Percentiles rank a stretch among this genome's conserved stretches.
Evolutionary conservation across 2,797 vertebrate species (phyloP).

Genomic region (Dermochelys coriacea): DNA sequence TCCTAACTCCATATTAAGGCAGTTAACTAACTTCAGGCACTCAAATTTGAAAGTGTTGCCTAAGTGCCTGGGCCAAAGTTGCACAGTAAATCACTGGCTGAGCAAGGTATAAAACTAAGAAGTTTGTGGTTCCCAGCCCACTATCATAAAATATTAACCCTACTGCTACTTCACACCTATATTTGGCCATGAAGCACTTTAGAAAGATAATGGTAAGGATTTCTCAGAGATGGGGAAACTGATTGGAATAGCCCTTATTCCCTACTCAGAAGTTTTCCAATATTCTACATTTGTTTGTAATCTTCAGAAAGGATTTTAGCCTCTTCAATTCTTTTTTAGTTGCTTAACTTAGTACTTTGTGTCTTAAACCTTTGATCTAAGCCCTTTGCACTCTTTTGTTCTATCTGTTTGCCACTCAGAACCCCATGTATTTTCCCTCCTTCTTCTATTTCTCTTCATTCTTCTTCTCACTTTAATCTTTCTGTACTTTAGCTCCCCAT

Average conservation of each 20-base stretch:
- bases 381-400: not conserved
- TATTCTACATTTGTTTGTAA: not conserved
- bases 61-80: not conserved
- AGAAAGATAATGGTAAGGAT: not conserved
- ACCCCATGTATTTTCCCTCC: not conserved
- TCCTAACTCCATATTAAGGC: too few relatives aligned
- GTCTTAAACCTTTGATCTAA: not conserved
- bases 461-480: not conserved
- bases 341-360: not conserved
- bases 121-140: not conserved
- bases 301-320: not conserved
- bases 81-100: not conserved
- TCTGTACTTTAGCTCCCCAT: not conserved
- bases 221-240: not conserved
- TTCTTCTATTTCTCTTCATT: not conserved
- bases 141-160: not conserved
- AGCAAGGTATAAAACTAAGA: not conserved
- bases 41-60: not conserved
- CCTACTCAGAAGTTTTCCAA: not conserved
- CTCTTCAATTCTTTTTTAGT: not conserved
- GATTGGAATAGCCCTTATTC: not conserved
- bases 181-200: not conserved
- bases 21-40: not conserved
- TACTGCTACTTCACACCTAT: not conserved
- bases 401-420: not conserved